Evolutionary conservation across 1,140 invertebrate species (phyloP), one percentile per base, ranked within the genome.

Genomic region (Brachionus calyciflorus): DNA sequence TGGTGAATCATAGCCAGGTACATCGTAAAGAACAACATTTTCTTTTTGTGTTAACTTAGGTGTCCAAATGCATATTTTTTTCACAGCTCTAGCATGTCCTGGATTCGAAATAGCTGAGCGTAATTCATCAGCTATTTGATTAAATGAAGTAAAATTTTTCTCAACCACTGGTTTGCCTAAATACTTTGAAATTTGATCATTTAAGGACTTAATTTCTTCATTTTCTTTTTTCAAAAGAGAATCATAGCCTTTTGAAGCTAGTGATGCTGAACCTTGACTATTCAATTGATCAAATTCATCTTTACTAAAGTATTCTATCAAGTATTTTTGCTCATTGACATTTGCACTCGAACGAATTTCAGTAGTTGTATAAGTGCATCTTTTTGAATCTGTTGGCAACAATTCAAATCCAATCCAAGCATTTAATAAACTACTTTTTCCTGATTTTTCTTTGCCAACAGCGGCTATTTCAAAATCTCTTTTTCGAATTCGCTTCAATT

Each of bases 1-100:
- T 37, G 60, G 60, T 65, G 60, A 65, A 65, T 65, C 37, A 24
- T 65, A 65, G 3, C 60, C 60, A 41, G 60, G 60, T 37, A 65
- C 60, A 24, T 65, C 60, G 19, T 44, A 41, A 2, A 65, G 14
- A 41, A 41, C 24, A 19, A 65, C 37, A 12, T 65, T 44, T 41
- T 44, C 17, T 21, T 44, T 33, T 21, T 40, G 4, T 10, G 10
- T 44, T 24, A 65, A 26, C 2, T 41, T 12, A 9, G n/a, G 33
- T 10, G 33, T 65, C 33, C 37, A 65, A 7, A 65, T 21, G 24
- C n/a, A 17, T 21, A 65, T 26, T n/a, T 26, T 17, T 33, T 21
- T 65, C 5, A 65, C 60, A 41, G 60, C 60, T 41, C 60, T 40
- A 21, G 60, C 60, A 14, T 41, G 14, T 6, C 33, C 37, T 65